phyloP scores from a whole-genome alignment of 1,140 invertebrate species.

The Cyclargus thomasi region DNA sequence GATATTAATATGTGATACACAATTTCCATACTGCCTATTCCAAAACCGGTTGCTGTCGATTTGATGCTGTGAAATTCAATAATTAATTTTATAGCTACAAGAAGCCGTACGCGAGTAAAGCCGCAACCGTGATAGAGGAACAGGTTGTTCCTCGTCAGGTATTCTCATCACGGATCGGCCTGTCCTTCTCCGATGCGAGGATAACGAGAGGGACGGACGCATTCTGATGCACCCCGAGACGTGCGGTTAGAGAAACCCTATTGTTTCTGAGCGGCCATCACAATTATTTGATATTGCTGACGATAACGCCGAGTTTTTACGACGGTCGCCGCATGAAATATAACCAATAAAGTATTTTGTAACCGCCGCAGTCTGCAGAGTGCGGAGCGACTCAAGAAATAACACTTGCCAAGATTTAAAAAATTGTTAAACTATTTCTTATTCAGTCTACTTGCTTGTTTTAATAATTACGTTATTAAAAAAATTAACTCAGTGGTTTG shows the following conservation, averaged over 20 bases:
- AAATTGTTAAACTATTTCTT: no score
- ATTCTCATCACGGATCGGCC: slow-evolving; percentile 29
- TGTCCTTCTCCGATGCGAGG: slow-evolving; percentile 22
- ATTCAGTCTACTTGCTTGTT: no score
- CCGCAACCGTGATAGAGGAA: slow-evolving; percentile 24
- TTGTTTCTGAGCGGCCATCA: slow-evolving; percentile 28
- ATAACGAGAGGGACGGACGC: slow-evolving; percentile 23
- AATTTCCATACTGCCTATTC: not conserved
- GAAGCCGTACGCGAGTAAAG: slow-evolving; percentile 22
- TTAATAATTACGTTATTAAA: no score
- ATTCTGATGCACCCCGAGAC: slow-evolving; percentile 22
- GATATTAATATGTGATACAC: not conserved
- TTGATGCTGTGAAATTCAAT: slow-evolving; percentile 1
- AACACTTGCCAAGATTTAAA: no score
- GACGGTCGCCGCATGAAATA: not conserved
- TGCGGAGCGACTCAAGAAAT: no score
- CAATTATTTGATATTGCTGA: slow-evolving; percentile 14
- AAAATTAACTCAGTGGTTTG: no score
- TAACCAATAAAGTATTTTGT: slow-evolving; percentile 25
- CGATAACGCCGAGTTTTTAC: slow-evolving; percentile 8
- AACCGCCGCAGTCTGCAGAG: slow-evolving; percentile 15
- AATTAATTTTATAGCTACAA: slow-evolving; percentile 13
- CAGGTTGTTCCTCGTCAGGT: slow-evolving; percentile 32
- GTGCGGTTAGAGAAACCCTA: slow-evolving; percentile 54
- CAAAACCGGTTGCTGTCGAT: slow-evolving; percentile 1